Evolutionary conservation across 2,888 invertebrate genomes (phyloP).

Genomic region (Strigamia transsilvanica): DNA sequence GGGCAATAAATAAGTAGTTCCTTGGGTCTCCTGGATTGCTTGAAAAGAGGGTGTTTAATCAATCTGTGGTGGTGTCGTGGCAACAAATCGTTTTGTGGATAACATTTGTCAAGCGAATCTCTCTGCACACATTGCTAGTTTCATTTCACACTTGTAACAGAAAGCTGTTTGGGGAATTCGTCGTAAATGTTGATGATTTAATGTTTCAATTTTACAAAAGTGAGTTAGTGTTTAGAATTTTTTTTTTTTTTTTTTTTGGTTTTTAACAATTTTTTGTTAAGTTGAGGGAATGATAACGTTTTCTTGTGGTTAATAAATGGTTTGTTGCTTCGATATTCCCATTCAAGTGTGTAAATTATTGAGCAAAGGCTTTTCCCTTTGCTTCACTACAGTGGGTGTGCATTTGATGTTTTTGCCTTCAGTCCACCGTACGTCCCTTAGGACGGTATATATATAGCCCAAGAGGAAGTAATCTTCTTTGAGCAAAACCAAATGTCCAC

Average conservation of each 20-base stretch:
- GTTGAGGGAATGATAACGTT: not conserved
- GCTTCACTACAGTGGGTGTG: conserved; percentile 10
- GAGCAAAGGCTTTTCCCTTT: not conserved
- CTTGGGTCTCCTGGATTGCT: conserved; percentile 33
- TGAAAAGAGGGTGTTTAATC: conserved; percentile 48
- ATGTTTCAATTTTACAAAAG: no score
- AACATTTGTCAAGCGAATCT: conserved; percentile 42
- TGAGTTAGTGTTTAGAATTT: not conserved
- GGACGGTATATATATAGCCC: conserved; percentile 26
- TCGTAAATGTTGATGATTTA: no score
- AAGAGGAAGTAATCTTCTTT: conserved; percentile 34
- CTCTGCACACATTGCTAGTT: not conserved
- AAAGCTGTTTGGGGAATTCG: not conserved
- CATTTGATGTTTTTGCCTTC: conserved; percentile 28
- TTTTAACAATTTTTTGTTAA: not conserved
- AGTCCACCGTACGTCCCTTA: conserved; percentile 5
- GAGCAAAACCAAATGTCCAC: conserved; percentile 47
- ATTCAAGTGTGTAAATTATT: conserved; percentile 2
- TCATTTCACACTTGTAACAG: conserved; percentile 18
- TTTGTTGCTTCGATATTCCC: not conserved
- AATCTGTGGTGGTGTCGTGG: conserved; percentile 43
- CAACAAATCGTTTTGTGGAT: conserved; percentile 45
- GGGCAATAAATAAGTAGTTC: conserved; percentile 42
- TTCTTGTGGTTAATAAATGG: not conserved
- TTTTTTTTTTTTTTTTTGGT: not conserved